Base-by-base conservation (phyloP, 2,113 vertebrate genomes). In the Aspiorhynchus laticeps region DNA sequence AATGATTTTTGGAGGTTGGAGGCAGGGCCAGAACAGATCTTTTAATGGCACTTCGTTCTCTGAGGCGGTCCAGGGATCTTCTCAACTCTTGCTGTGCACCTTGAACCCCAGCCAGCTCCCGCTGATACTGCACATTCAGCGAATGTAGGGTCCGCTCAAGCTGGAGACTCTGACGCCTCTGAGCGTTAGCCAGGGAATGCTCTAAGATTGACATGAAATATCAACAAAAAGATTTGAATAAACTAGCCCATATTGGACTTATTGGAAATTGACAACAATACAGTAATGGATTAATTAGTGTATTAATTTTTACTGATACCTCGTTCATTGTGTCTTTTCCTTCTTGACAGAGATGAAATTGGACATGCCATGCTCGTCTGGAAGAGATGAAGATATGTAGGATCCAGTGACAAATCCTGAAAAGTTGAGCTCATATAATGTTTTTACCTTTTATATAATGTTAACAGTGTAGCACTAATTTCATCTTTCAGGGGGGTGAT, bases 101-200 rank as follows among this genome's bases (percentile, higher is more conserved):
- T 7, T 26, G 38, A 1, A 83, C 67, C 61, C 80, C 51, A 15
- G 86, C 86, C 31, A 90, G 12, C 26, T 90, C 79, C 36, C 63
- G 46, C 53, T 83, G 80, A 82, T 88, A 80, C 88, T 90, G 88
- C 15, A 86, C 1, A 53, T 56, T 38, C 69, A 89, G 61, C 14
- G 33, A 43, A 31, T 12, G 84, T 80, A 88, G 33, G 51, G 87
- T 88, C 31, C 26, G 26, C 41, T 79, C 80, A 56, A 90, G 63
- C 43, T 86, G 80, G 21, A 86, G 10, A 24, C 53, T 88, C 75
- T 90, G 86, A n/a, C 80, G 41, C 63, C 81, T 10, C n/a, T 75
- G 33, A 7, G 80, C 81, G 0, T 88, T 90, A 75, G 80, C 73
- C 61, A 89, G 21, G 79, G 67, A 87, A 53, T 24, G 73, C 28